A percentile compares a stretch with the other conserved stretches of the same genome.
phyloP scores from a whole-genome alignment of 2,113 vertebrate species.

The Chlamydotis undulata region DNA sequence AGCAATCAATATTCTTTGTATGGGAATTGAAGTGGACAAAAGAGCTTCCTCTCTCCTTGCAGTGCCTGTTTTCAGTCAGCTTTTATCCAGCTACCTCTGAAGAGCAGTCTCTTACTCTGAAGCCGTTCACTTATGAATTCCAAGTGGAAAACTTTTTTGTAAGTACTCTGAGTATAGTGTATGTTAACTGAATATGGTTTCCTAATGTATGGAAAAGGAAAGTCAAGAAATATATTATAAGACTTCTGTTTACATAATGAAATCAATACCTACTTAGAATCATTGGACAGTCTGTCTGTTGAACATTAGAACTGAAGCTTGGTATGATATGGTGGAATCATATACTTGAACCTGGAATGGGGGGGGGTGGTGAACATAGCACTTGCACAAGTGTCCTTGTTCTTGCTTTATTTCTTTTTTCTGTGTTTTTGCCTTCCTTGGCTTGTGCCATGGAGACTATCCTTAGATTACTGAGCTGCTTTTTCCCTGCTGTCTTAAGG shows the following conservation, averaged over 20 bases:
- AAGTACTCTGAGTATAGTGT: slow-evolving; percentile 40
- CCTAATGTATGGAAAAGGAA: background rate
- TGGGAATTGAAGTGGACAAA: slow-evolving; percentile 91
- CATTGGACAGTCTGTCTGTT: background rate
- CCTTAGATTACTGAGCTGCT: background rate
- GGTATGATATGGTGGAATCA: background rate
- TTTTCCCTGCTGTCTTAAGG: background rate
- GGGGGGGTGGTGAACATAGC: background rate
- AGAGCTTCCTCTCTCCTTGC: slow-evolving; percentile 83
- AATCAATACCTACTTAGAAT: background rate
- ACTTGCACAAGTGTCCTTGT: background rate
- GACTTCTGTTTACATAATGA: background rate
- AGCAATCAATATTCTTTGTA: slow-evolving; percentile 89
- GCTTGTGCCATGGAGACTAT: background rate
- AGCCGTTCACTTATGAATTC: slow-evolving; percentile 90
- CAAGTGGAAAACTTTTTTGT: slow-evolving; percentile 92
- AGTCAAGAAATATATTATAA: background rate
- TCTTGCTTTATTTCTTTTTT: background rate
- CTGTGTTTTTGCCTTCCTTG: background rate
- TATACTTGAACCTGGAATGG: background rate
- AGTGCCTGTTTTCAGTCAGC: slow-evolving; percentile 85
- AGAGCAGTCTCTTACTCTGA: slow-evolving; percentile 75
- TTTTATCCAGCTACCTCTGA: slow-evolving; percentile 82
- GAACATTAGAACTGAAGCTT: background rate
- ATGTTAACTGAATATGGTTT: background rate